Conservation (phyloP, 2,113 vertebrate species). For the Sminthopsis crassicaudata region DNA sequence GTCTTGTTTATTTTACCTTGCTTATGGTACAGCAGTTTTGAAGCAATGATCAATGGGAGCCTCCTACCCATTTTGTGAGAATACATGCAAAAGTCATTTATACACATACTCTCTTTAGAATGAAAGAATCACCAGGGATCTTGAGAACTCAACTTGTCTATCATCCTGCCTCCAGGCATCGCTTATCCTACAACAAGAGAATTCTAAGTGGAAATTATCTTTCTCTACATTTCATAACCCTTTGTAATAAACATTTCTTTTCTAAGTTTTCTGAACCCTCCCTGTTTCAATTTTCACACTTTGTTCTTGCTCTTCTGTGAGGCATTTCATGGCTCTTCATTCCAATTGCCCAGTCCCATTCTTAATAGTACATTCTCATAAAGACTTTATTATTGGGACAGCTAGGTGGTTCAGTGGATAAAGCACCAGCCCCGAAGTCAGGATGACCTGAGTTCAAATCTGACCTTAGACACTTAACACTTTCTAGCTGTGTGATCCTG, state of each 20-base stretch:
- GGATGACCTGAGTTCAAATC: too few species aligned
- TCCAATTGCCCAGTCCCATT: background rate
- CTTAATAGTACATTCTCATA: background rate
- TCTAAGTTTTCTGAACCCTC: background rate
- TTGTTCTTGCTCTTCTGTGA: background rate
- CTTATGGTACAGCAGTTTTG: background rate
- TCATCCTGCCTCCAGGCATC: background rate
- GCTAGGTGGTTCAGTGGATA: too few species aligned
- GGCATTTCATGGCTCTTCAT: background rate
- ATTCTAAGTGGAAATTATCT: slow-evolving; percentile 36
- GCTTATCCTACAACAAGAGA: background rate
- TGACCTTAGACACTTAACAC: too few species aligned
- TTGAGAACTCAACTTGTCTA: background rate
- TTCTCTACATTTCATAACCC: background rate
- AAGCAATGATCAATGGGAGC: background rate
- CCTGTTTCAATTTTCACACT: background rate
- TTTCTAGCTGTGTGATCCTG: too few species aligned
- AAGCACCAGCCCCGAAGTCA: too few species aligned
- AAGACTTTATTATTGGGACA: background rate
- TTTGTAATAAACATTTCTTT: background rate
- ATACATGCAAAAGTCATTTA: background rate
- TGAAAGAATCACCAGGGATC: slow-evolving; percentile 12
- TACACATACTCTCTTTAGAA: background rate
- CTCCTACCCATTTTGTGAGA: background rate
- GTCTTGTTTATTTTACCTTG: slow-evolving; percentile 48